Evolutionary conservation across 2,888 invertebrate genomes (phyloP), one percentile per base, ranked within the genome.

Genomic region (Epirrhoe alternata): DNA sequence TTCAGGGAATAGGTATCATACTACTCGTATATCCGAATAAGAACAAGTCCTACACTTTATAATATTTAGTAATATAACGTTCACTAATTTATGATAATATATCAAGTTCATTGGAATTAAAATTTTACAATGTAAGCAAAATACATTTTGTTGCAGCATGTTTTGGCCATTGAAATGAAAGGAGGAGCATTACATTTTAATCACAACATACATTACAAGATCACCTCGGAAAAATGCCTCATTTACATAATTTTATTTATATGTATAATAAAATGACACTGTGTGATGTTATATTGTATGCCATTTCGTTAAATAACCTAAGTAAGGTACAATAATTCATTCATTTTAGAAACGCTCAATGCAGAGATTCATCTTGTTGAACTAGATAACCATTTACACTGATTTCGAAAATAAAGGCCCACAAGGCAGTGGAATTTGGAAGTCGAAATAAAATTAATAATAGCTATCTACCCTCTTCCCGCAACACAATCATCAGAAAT

Each of bases 351-450:
- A 24, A 42, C 12, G 57, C 35, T 61, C 49, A 56, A 24, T 55
- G 51, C 14, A 65, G 72, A 70, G 72, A 70, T 72, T 72, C 66
- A 58, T 52, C 50, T 52, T 57, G 50, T 42, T 51, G 14, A 33
- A 35, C 47, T 35, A 54, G 8, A 42, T 49, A 51, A 56, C 47
- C 47, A 3, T 49, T 59, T 14, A 42, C 30, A 60, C 16, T 42
- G 50, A 51, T 55, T 53, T 52, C 30, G 49, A 50, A 49, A 47
- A 35, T 51, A 51, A 31, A 31, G 42, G 57, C 58, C 58, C 50
- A 63, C 60, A 57, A 47, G 31, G 16, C 8, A 30, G 38, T 14
- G 50, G 58, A 47, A 58, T 12, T 50, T 35, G 16, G 17, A 16
- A 35, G 35, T 50, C 17, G 5, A 61, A 62, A 55, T 10, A 7